phyloP scores from a whole-genome alignment of 2,113 vertebrate species.

The Salvelinus sp. region DNA sequence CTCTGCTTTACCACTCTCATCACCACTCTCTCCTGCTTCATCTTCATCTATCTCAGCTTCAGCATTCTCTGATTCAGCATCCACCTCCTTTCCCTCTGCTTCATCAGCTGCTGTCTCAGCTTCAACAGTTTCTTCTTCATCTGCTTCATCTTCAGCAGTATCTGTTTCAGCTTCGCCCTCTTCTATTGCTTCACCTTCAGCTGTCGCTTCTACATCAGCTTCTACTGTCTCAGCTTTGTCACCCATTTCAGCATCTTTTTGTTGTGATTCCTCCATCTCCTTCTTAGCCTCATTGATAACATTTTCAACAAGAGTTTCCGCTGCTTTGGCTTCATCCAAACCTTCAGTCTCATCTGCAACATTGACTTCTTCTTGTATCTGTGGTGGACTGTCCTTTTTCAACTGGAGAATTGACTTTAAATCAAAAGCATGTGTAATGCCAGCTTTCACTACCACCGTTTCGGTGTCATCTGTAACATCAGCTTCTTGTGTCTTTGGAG shows the following conservation, averaged over 20 bases:
- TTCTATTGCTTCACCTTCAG: slow-evolving; percentile 12
- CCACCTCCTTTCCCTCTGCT: too few species aligned
- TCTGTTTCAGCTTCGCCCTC: too few species aligned
- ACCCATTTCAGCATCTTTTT: not conserved
- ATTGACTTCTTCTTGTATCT: not conserved
- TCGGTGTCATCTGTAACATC: not conserved
- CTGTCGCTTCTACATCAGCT: not conserved
- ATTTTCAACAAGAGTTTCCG: slow-evolving; percentile 53
- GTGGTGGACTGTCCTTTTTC: slow-evolving; percentile 54
- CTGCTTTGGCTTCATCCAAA: slow-evolving; percentile 12
- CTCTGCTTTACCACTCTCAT: too few species aligned
- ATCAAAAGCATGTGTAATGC: slow-evolving; percentile 72
- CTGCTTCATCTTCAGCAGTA: too few species aligned
- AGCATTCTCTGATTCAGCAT: too few species aligned
- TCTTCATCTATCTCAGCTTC: too few species aligned
- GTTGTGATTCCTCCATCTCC: slow-evolving; percentile 25
- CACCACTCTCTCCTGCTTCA: too few species aligned
- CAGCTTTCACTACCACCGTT: slow-evolving; percentile 23
- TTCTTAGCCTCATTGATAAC: slow-evolving; percentile 39
- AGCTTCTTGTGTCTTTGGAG: not conserved
- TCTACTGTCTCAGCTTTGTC: slow-evolving; percentile 10
- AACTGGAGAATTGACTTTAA: slow-evolving; percentile 77
- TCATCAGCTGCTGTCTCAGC: too few species aligned
- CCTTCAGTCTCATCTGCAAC: slow-evolving; percentile 1
- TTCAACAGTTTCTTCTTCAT: too few species aligned